Percentiles rank a stretch among this genome's conserved stretches.
Conservation (phyloP, 1,140 invertebrate genomes). For the Drosophila kurseongensis region DNA sequence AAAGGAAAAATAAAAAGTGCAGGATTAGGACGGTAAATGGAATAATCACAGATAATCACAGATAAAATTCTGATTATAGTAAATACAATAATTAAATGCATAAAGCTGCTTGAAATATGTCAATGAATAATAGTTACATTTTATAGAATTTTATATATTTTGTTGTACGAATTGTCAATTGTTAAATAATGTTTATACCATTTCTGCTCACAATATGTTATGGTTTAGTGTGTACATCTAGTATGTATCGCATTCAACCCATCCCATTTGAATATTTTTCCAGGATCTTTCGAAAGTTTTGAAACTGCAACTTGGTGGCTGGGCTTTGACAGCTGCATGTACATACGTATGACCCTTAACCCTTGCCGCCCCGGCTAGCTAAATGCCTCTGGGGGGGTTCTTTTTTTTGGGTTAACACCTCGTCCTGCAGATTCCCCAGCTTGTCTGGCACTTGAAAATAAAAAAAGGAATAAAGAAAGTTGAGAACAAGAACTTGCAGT, state of each 20-base stretch:
- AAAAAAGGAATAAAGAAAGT: constrained; percentile 44
- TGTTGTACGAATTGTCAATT: too few relatives aligned
- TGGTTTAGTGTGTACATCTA: too few relatives aligned
- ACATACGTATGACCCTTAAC: constrained; percentile 15
- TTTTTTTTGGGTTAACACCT: constrained; percentile 12
- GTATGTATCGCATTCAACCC: neutral
- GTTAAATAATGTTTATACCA: too few relatives aligned
- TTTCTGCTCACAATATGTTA: too few relatives aligned
- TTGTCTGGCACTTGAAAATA: constrained; percentile 35
- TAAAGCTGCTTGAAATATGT: too few relatives aligned
- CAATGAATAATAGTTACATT: too few relatives aligned
- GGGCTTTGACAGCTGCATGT: constrained; percentile 71
- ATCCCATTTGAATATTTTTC: neutral
- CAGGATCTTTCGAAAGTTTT: constrained; percentile 22
- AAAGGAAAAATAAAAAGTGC: neutral
- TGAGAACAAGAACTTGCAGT: constrained; percentile 51
- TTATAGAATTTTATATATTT: too few relatives aligned
- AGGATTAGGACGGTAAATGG: too few relatives aligned
- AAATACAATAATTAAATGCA: too few relatives aligned
- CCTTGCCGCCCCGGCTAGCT: neutral
- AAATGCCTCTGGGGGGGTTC: constrained; percentile 2
- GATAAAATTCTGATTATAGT: too few relatives aligned
- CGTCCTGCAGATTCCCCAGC: constrained; percentile 17
- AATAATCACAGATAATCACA: too few relatives aligned
- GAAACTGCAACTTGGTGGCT: constrained; percentile 51